A percentile compares a stretch with the other conserved stretches of the same genome.
Conservation (phyloP, 2,113 vertebrate species). For the Syngnathus scovelli region DNA sequence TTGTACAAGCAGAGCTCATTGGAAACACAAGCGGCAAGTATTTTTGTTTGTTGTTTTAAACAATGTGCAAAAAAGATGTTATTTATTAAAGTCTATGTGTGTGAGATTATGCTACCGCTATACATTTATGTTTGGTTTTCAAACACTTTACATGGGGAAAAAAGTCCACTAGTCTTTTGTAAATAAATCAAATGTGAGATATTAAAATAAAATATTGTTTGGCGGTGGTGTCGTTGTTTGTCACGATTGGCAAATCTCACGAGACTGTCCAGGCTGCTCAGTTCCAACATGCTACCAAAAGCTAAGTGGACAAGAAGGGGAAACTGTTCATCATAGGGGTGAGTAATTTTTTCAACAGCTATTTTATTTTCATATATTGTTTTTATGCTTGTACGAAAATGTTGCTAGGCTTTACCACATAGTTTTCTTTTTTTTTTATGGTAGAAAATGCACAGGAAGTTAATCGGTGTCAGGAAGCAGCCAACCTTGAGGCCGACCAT, state of each 20-base stretch:
- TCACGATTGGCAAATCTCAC: background rate
- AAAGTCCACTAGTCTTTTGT: slow-evolving; percentile 67
- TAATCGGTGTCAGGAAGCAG: too few species aligned
- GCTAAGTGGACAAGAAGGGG: too few species aligned
- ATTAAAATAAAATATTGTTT: slow-evolving; percentile 66
- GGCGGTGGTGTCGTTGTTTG: background rate
- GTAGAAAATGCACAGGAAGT: too few species aligned
- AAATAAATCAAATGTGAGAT: slow-evolving; percentile 76
- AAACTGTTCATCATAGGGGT: too few species aligned
- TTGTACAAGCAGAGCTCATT: background rate
- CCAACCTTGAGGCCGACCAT: too few species aligned
- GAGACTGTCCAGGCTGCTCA: background rate
- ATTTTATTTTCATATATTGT: too few species aligned
- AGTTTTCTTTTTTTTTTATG: too few species aligned
- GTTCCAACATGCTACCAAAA: background rate
- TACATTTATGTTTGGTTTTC: slow-evolving; percentile 60
- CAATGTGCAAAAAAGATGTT: slow-evolving; percentile 41
- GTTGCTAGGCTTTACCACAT: too few species aligned
- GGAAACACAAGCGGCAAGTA: background rate
- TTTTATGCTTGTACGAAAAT: too few species aligned
- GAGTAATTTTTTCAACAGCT: too few species aligned
- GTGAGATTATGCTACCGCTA: slow-evolving; percentile 58
- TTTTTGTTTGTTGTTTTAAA: background rate
- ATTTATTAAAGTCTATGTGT: slow-evolving; percentile 53
- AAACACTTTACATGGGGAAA: slow-evolving; percentile 64